These are phyloP conservation scores for Danaus melanippus DNA, from an alignment of 1,140 invertebrate species.

Conservation along the genomic window DNA sequence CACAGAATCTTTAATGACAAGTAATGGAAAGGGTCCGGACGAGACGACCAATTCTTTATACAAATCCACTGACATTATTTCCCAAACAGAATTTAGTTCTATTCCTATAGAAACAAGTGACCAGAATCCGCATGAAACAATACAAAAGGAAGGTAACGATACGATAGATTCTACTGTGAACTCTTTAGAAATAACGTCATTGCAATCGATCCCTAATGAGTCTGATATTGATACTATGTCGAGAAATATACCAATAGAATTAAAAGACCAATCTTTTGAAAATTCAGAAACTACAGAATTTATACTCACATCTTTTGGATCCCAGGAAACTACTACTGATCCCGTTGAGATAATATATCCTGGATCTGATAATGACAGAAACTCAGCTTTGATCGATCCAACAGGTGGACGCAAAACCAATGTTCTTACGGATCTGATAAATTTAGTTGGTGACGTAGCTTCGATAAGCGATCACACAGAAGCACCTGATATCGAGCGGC, in stretches of 20 bases:
- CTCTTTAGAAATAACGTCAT: conserved; percentile 21
- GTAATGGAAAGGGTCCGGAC: conserved; percentile 4
- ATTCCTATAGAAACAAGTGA: conserved; percentile 61
- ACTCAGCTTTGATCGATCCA: conserved; percentile 47
- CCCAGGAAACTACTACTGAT: conserved; percentile 47
- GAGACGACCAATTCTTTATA: conserved; percentile 32
- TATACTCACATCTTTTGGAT: conserved; percentile 42
- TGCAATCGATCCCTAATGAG: conserved; percentile 30
- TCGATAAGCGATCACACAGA: conserved; percentile 62
- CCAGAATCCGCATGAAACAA: conserved; percentile 54
- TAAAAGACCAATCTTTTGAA: conserved; percentile 36
- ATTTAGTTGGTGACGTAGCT: conserved; percentile 65
- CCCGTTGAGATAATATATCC: conserved; percentile 56
- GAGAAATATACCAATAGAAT: conserved; percentile 21
- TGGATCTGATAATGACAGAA: conserved; percentile 36
- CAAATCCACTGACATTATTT: conserved; percentile 52
- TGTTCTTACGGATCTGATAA: conserved; percentile 61
- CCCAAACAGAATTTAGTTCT: conserved; percentile 55
- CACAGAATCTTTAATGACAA: conserved; percentile 7
- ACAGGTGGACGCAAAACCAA: conserved; percentile 40
- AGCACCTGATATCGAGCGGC: conserved; percentile 16
- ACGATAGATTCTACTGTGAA: conserved; percentile 29
- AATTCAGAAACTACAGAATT: conserved; percentile 57
- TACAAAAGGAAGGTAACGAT: conserved; percentile 40
- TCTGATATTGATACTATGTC: conserved; percentile 34